A percentile compares a stretch with the other conserved stretches of the same genome.
Evolutionary conservation across 2,113 vertebrate genomes (phyloP).

Genomic region (Columbina picui): DNA sequence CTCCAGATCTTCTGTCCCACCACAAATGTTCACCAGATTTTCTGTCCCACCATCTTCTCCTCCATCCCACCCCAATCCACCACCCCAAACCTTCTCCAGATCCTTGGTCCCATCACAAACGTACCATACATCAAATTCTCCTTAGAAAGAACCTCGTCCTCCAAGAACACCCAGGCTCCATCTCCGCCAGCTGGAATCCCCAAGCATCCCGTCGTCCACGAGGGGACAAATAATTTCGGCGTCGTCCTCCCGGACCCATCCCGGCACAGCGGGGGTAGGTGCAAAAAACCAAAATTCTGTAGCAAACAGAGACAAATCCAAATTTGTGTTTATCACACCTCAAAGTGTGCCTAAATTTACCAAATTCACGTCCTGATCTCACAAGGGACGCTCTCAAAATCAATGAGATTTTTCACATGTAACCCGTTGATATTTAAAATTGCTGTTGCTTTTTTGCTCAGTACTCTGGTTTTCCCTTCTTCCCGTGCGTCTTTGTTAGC

Average conservation of each 20-base stretch:
- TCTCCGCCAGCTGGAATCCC: slow-evolving; percentile 72
- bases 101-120: no score
- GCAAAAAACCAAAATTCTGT: not conserved
- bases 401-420: rapidly evolving
- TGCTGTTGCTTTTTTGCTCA: not conserved
- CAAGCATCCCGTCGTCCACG: slow-evolving; percentile 78
- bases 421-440: not conserved
- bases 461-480: not conserved
- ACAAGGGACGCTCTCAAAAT: not conserved
- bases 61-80: no score
- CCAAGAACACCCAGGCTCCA: slow-evolving; percentile 84
- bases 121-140: not conserved
- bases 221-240: slow-evolving; percentile 84
- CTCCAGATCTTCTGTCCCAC: no score
- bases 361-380: not conserved
- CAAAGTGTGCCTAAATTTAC: not conserved
- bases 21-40: no score
- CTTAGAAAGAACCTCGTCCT: slow-evolving; percentile 84
- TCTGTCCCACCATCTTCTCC: no score
- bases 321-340: not conserved
- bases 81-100: no score
- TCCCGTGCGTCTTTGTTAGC: not conserved
- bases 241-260: slow-evolving; percentile 80
- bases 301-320: not conserved
- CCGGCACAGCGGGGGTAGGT: slow-evolving; percentile 88